Base-by-base conservation (phyloP, 1,140 invertebrate species). In the Calephelis nemesis region DNA sequence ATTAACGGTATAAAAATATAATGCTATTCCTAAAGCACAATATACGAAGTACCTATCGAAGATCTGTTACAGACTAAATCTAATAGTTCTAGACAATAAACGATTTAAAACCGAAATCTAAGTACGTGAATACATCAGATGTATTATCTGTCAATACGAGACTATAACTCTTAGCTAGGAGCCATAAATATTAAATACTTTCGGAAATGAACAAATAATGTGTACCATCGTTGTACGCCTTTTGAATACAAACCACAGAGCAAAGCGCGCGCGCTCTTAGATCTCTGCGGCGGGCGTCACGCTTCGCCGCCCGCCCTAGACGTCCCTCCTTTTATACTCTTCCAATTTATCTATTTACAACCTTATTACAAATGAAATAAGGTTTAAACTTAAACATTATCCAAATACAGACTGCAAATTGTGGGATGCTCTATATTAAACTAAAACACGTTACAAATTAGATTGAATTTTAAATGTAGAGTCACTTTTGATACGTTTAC, bases 241-340 rank as follows among this genome's bases (percentile, higher is more conserved):
- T 85, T 83, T 84, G 81, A 83, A 84, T 84, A 83, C 74, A 66
- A 69, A 49, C 75, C 50, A 19, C 15, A 13, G 50, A 10, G 50
- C 50, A 54, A 9, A 54, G 50, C 50, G 50, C 13, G 50, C 52
- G 65, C 70, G 39, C 47, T 63, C 58, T 83, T 68, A 73, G 83
- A 86, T 86, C 84, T 86, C 81, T 40, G 75, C 82, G 85, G 85
- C 84, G 85, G 85, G 80, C 85, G 85, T 79, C 76, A 74, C 81
- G 84, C 78, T 65, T 78, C 81, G 73, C 75, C 77, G 83, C 79
- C 73, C 58, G 63, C 79, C 74, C 76, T 86, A 65, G 58, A 47
- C 70, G 78, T 63, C 69, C 75, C 83, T 63, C 83, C 83, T 82
- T 80, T 65, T 68, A 68, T 66, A 47, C 67, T 60, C 15, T 47